Evolutionary conservation across 2,113 vertebrate genomes (phyloP), one percentile per base, ranked within the genome.

Genomic region (Hippocampus abdominalis): DNA sequence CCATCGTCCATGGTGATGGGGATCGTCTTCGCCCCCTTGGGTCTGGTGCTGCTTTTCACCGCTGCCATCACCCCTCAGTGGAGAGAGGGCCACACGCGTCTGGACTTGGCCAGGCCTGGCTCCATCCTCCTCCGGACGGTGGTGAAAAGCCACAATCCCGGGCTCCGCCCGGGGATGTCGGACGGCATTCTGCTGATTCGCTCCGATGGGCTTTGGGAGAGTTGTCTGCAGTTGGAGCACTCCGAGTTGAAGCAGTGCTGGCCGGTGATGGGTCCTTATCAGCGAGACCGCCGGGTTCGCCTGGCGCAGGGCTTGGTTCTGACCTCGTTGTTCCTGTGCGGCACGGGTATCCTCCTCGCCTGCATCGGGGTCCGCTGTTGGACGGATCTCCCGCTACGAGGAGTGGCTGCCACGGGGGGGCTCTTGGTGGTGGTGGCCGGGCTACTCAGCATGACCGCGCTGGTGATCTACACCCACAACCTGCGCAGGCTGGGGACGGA

Each of bases 51-150:
- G 2, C 86, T 93, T 67, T 93, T 93, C 82, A 92, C 91, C 0
- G 92, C 93, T 0, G 91, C 91, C 51, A 93, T 93, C 87, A 93
- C 92, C 0, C 93, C 93, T 1, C 92, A 93, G 80, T 93, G 93
- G 92, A 76, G 93, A 70, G 91, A 93, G 69, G 91, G 91, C 16
- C 88, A 91, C 32, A 87, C 89, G 0, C 87, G 72, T 46, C 74
- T 93, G 59, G 77, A 83, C 16, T 66, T 81, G 40, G 57, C 83
- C 1, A 81, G 71, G 1, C 54, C 77, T 0, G 78, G 83, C 2
- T 81, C 76, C 18, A 29, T 32, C 9, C 42, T 84, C 3, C 71
- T 87, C 3, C 74, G 86, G 2, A 27, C 73, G 0, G 81, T 83
- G 4, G 8, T 69, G 15, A 88, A 81, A 72, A 70, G 79, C 80